Base-by-base conservation (phyloP, 1,140 invertebrate species). In the Elymnias hypermnestra region DNA sequence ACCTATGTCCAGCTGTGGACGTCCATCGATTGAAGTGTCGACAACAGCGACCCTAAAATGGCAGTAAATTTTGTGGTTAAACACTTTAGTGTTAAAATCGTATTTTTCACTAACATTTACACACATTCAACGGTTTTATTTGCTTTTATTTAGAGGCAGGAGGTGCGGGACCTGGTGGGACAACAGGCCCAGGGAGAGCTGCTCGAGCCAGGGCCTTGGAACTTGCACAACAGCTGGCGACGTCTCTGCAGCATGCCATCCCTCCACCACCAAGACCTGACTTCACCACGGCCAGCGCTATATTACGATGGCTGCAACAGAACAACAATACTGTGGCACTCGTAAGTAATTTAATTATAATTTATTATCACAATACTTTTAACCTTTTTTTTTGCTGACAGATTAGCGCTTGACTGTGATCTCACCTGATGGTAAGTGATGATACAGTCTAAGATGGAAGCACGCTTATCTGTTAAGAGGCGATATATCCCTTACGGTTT, bases 251-350 rank as follows among this genome's bases (percentile, higher is more conserved):
- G 58, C 83, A 87, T 44, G 77, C 83, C 1, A 71, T 84, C 3
- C 86, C 86, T n/a, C 86, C 83, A 17, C 83, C 83, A 0, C 86
- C 86, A 5, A 53, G 83, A 5, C 86, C 86, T 0, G 86, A 87
- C 68, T 87, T 87, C 74, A 87, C 86, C 48, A 87, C 86, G 15
- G 75, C 79, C 44, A 84, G 83, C 42, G 83, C 86, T 15, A 85
- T 87, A 21, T 57, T 87, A 23, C 66, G 86, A 10, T 87, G 86
- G 86, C 50, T 87, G 28, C 74, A 81, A 53, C 75, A 83, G 43
- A 75, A 81, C 56, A 84, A 85, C 57, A 83, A 83, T 43, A 63
- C 66, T 2, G 70, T 79, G 1, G 68, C 74, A 15, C 61, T 83
- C 26, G 76, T 84, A 38, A 83, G 76, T 79, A 37, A 10, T 31